These are phyloP conservation scores for Pavo muticus DNA, from an alignment of 2,113 vertebrate species.

Conservation along the genomic window DNA sequence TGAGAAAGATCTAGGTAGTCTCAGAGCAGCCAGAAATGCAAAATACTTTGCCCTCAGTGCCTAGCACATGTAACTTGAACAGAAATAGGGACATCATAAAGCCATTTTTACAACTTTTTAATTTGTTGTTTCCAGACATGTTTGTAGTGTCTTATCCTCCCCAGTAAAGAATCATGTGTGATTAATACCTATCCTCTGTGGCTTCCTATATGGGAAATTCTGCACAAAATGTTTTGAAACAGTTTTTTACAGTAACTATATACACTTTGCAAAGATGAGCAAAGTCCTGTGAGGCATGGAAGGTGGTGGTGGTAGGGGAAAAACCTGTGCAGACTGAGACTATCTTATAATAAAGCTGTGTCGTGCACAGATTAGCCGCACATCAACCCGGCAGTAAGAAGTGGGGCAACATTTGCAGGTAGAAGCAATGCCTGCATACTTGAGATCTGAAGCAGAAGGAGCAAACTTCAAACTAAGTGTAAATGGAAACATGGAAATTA, in stretches of 20 bases:
- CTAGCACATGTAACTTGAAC: background rate
- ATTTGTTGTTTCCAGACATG: background rate
- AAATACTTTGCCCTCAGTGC: background rate
- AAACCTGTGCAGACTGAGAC: background rate
- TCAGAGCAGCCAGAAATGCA: background rate
- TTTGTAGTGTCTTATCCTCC: background rate
- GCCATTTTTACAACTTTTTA: background rate
- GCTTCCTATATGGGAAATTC: background rate
- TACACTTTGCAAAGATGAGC: background rate
- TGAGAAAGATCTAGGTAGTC: background rate
- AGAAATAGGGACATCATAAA: background rate
- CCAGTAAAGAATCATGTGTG: background rate
- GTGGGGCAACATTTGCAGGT: background rate
- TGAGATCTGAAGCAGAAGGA: background rate
- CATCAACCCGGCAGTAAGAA: background rate
- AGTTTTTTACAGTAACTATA: background rate
- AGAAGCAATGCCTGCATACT: background rate
- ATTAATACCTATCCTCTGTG: background rate
- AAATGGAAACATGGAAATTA: background rate
- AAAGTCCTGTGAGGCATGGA: background rate
- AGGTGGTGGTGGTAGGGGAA: background rate
- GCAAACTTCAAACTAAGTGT: background rate
- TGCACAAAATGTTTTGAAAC: background rate
- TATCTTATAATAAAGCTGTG: background rate
- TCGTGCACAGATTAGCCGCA: background rate